A percentile compares a stretch with the other conserved stretches of the same genome.
These are phyloP conservation scores for Denticeps clupeoides DNA, from an alignment of 2,797 vertebrate genomes.

Conservation along the genomic window DNA sequence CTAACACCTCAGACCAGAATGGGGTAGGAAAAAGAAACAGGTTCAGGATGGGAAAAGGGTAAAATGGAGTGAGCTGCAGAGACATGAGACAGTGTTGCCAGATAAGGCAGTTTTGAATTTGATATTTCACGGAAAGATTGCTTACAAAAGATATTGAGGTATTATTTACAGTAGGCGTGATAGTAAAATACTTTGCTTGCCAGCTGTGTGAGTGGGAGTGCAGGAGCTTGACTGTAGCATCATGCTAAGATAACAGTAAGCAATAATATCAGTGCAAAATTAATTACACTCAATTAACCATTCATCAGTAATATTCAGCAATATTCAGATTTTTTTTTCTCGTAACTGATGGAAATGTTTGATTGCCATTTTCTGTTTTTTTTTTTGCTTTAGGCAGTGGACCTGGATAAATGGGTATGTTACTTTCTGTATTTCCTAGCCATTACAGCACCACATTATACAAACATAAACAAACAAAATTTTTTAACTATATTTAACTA, in stretches of 20 bases:
- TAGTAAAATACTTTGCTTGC: too few relatives aligned
- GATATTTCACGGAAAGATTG: too few relatives aligned
- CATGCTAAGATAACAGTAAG: too few relatives aligned
- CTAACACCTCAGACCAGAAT: constrained; percentile 69
- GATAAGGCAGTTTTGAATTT: not conserved
- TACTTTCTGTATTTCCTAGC: not conserved
- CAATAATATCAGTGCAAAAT: too few relatives aligned
- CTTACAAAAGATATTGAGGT: too few relatives aligned
- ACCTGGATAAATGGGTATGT: constrained; percentile 71
- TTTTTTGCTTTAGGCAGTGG: constrained; percentile 45
- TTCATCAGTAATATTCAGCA: not conserved
- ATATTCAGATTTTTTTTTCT: not conserved
- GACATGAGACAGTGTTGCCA: not conserved
- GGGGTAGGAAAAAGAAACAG: constrained; percentile 36
- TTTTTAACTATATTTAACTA: too few relatives aligned
- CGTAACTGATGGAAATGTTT: not conserved
- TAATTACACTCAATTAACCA: not conserved
- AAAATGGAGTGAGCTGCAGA: not conserved
- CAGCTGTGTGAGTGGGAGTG: too few relatives aligned
- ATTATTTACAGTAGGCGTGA: too few relatives aligned
- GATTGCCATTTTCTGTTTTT: constrained; percentile 13
- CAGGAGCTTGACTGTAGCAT: too few relatives aligned
- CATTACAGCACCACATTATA: not conserved
- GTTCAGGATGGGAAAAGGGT: not conserved
- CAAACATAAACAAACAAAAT: not conserved